Evolutionary conservation across 2,797 vertebrate species (phyloP).

Genomic region (Danionella dracula): DNA sequence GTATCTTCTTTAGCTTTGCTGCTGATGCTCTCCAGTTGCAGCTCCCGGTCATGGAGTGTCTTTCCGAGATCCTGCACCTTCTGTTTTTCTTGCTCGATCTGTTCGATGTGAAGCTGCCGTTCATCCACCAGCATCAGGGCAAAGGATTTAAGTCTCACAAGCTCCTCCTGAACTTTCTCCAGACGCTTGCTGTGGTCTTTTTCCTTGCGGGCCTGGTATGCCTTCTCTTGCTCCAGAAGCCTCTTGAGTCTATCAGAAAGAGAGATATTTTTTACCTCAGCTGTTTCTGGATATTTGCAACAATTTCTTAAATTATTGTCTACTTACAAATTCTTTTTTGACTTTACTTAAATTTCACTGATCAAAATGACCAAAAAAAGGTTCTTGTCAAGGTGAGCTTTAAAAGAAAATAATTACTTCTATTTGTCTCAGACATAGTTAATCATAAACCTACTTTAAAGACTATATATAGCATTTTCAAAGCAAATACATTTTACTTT

Average conservation of each 20-base stretch:
- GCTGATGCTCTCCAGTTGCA: slow-evolving; percentile 66
- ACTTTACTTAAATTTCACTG: too few species aligned
- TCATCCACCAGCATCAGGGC: slow-evolving; percentile 95
- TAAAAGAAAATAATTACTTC: too few species aligned
- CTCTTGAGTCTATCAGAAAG: slow-evolving; percentile 78
- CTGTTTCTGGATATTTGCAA: not conserved
- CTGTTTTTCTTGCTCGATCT: slow-evolving; percentile 85
- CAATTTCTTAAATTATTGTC: too few species aligned
- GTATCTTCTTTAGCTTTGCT: slow-evolving; percentile 77
- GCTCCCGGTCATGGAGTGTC: slow-evolving; percentile 83
- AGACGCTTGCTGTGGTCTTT: slow-evolving; percentile 83
- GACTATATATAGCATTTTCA: too few species aligned
- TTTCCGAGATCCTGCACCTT: slow-evolving; percentile 84
- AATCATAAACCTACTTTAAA: too few species aligned
- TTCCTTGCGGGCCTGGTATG: slow-evolving; percentile 86
- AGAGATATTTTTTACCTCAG: not conserved
- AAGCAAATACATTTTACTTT: too few species aligned
- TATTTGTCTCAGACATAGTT: too few species aligned
- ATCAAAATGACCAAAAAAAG: too few species aligned
- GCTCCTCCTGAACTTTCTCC: slow-evolving; percentile 82
- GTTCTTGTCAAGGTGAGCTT: too few species aligned
- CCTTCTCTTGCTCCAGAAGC: slow-evolving; percentile 93
- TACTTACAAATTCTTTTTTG: too few species aligned
- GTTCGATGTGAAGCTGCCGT: slow-evolving; percentile 87
- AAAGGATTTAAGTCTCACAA: slow-evolving; percentile 91